Evolutionary conservation across 1,140 invertebrate species (phyloP), one percentile per base, ranked within the genome.

Genomic region (Drosophila gunungcola): DNA sequence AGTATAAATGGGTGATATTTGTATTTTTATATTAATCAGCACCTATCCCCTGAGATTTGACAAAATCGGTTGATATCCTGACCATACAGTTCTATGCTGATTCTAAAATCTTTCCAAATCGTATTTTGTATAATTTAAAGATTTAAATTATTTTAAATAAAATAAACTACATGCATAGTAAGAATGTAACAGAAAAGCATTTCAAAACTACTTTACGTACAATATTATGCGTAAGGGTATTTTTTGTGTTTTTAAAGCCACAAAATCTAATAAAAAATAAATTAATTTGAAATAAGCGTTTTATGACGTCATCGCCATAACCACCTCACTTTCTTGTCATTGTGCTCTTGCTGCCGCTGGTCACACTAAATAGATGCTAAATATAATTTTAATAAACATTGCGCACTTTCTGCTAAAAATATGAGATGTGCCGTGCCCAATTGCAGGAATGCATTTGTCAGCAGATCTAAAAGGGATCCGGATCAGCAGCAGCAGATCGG

Each of bases 341-440:
- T 27, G 6, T 51, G 29, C n/a, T 4, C 11, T 10, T 5, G 3
- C 11, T 5, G 2, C 11, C 29, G 2, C 9, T 49, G 63, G 48
- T 12, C 21, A 52, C 32, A 52, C 41, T 12, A 32, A 43, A n/a
- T 4, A 2, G 9, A n/a, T 38, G 25, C 43, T 65, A 41, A 32
- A 55, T 34, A 70, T 48, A 41, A 53, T 54, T 45, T 51, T 54
- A 38, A 39, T 39, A 51, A 29, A 13, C 38, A 56, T 57, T 57
- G 21, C 21, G n/a, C 6, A 32, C 36, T 52, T 36, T 16, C 1
- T 16, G 21, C 49, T 52, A 16, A 52, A 52, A 52, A 21, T 52
- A 48, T 84, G 80, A 67, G 69, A 74, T 84, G 80, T 49, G 77
- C 57, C 2, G 65, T 84, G 41, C 61, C 61, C 27, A 73, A 68